Evolutionary conservation across 2,113 vertebrate genomes (phyloP), one percentile per base, ranked within the genome.

Genomic region (Aix galericulata): DNA sequence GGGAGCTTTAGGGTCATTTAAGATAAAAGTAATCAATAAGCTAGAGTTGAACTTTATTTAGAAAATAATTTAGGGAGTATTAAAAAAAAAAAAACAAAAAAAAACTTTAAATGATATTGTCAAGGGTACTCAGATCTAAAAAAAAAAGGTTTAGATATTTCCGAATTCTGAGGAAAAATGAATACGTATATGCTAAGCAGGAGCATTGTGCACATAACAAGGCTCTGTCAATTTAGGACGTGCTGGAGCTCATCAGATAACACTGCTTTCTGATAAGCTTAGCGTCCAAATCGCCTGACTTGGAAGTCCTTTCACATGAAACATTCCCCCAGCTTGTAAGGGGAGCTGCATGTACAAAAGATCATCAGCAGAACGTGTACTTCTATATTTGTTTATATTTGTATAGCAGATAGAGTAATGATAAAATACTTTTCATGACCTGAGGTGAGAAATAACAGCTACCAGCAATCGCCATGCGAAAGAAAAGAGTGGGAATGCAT

Each of bases 311-410:
- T 92, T 85, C 74, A 40, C 62, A 56, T 6, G 34, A 78, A 81
- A 68, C 6, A 12, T 31, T 94, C 44, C 46, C 42, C 31, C 40
- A 31, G 77, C 55, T 86, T 66, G 12, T 26, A 79, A 79, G 17
- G n/a, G 66, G 36, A 91, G 59, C 58, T 50, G 50, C 0, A 2
- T 6, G 9, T 40, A 66, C 69, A 78, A 59, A 58, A 79, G 58
- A 64, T 17, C 4, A 2, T 34, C 34, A 13, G 25, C 15, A 72
- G 56, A 56, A 63, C 0, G 2, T 2, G 2, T 3, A 11, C 55
- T 73, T 55, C 50, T 79, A 1, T 44, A 52, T 84, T 67, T 27
- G 27, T 44, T 34, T 64, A 17, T 32, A 80, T 52, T 52, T 2
- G 1, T 15, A 56, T 0, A 62, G 53, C 11, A 79, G 64, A 82